phyloP scores from a whole-genome alignment of 2,113 vertebrate species.

The Paedocypris sp. region DNA sequence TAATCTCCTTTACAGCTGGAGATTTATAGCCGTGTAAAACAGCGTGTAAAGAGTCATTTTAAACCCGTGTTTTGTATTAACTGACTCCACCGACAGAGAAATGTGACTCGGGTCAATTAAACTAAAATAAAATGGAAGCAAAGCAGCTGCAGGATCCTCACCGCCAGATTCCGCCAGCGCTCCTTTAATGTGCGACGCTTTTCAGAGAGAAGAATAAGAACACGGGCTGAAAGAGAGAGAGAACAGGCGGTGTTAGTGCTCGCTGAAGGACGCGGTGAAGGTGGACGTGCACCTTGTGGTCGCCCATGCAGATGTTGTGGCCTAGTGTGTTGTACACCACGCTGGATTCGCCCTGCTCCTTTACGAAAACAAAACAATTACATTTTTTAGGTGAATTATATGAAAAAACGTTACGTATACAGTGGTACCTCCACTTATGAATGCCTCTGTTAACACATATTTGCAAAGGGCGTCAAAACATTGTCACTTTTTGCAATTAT shows the following conservation, averaged over 20 bases:
- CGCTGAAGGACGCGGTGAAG: neutral
- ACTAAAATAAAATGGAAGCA: slow-evolving; percentile 5
- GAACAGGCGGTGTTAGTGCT: neutral
- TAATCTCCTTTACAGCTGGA: too few species aligned
- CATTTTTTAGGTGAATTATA: too few species aligned
- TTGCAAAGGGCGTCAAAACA: too few species aligned
- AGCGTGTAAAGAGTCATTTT: too few species aligned
- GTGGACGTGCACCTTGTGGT: slow-evolving; percentile 62
- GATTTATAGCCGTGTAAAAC: too few species aligned
- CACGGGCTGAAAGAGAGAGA: slow-evolving; percentile 52
- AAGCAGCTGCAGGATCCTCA: slow-evolving; percentile 31
- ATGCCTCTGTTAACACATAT: too few species aligned
- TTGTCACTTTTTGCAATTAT: too few species aligned
- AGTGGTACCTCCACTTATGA: too few species aligned
- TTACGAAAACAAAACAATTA: slow-evolving; percentile 40
- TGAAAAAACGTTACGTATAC: too few species aligned
- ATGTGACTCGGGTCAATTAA: too few species aligned
- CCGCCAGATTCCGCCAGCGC: slow-evolving; percentile 25
- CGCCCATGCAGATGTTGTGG: slow-evolving; percentile 67
- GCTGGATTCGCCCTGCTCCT: slow-evolving; percentile 35
- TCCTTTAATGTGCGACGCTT: slow-evolving; percentile 48
- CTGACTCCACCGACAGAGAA: too few species aligned
- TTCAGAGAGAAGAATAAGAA: slow-evolving; percentile 65
- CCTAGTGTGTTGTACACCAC: slow-evolving; percentile 63
- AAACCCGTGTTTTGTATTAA: too few species aligned